phyloP scores from a whole-genome alignment of 2,888 invertebrate species.

The Trachelus stipa region DNA sequence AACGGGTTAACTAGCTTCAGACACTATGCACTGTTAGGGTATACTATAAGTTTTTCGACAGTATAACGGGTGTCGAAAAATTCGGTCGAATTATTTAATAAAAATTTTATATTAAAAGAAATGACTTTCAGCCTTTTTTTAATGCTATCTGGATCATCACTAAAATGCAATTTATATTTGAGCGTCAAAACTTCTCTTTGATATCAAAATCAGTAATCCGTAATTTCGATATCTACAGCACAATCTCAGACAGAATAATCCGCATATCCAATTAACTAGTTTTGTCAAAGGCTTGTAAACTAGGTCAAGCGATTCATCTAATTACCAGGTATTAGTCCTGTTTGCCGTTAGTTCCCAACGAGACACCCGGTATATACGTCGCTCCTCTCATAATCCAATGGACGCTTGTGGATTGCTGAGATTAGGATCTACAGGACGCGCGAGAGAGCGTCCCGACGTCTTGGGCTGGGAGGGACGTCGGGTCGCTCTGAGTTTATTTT shows the following conservation, averaged over 20 bases:
- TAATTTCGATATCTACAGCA: background rate
- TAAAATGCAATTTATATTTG: background rate
- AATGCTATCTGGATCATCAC: background rate
- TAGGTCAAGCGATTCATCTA: background rate
- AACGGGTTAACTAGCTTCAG: constrained; percentile 20
- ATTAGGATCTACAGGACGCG: constrained; percentile 22
- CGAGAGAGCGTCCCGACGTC: constrained; percentile 14
- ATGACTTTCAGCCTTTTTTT: background rate
- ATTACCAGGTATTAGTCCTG: background rate
- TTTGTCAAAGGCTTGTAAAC: background rate
- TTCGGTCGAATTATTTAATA: no score
- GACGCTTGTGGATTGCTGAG: constrained; percentile 23
- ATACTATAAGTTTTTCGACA: background rate
- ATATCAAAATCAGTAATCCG: background rate
- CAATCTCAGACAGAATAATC: background rate
- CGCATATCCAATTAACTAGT: background rate
- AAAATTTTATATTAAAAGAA: background rate
- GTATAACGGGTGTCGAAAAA: constrained; percentile 1
- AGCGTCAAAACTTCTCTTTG: background rate
- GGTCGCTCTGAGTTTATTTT: background rate
- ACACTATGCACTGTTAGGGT: constrained; percentile 7
- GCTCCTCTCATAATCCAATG: constrained; percentile 17
- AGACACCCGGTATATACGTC: constrained; percentile 17
- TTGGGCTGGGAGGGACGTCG: constrained; percentile 8
- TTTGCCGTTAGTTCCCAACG: constrained; percentile 2